Evolutionary conservation across 2,797 vertebrate species (phyloP).

Genomic region (Microctenopoma lineatum): DNA sequence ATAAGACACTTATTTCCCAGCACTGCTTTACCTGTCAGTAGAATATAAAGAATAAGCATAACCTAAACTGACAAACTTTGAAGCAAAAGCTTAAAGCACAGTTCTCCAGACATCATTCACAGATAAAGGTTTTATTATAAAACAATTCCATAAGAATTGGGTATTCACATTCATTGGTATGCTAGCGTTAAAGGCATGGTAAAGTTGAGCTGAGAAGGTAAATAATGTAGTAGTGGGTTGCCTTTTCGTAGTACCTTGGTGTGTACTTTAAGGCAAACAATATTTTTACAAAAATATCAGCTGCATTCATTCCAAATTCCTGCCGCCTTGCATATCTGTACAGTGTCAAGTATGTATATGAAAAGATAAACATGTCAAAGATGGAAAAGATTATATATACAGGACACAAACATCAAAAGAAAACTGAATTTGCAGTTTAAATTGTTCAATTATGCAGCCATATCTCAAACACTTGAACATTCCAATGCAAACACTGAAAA

Average conservation of each 20-base stretch:
- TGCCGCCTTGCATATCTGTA: constrained; percentile 67
- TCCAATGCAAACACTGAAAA: constrained; percentile 47
- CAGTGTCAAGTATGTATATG: constrained; percentile 73
- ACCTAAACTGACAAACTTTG: constrained; percentile 31
- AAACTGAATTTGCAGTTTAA: constrained; percentile 56
- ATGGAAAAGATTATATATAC: constrained; percentile 70
- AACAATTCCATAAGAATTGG: constrained; percentile 76
- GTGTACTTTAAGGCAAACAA: constrained; percentile 59
- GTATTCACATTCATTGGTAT: constrained; percentile 85
- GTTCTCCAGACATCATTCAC: constrained; percentile 51
- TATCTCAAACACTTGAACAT: constrained; percentile 40
- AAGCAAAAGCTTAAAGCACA: constrained; percentile 39
- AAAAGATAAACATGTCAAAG: constrained; percentile 60
- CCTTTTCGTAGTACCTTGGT: constrained; percentile 46
- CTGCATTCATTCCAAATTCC: constrained; percentile 71
- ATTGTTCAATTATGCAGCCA: constrained; percentile 51
- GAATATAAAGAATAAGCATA: constrained; percentile 21
- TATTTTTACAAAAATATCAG: constrained; percentile 66
- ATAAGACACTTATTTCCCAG: constrained; percentile 45
- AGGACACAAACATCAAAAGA: constrained; percentile 64
- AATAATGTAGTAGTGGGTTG: constrained; percentile 38
- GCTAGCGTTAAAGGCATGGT: constrained; percentile 79
- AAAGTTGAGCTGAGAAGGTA: constrained; percentile 46
- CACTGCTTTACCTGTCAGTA: constrained; percentile 51
- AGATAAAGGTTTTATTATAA: constrained; percentile 79